Evolutionary conservation across 1,140 invertebrate genomes (phyloP), one percentile per base, ranked within the genome.

Genomic region (Agraylea sexmaculata): DNA sequence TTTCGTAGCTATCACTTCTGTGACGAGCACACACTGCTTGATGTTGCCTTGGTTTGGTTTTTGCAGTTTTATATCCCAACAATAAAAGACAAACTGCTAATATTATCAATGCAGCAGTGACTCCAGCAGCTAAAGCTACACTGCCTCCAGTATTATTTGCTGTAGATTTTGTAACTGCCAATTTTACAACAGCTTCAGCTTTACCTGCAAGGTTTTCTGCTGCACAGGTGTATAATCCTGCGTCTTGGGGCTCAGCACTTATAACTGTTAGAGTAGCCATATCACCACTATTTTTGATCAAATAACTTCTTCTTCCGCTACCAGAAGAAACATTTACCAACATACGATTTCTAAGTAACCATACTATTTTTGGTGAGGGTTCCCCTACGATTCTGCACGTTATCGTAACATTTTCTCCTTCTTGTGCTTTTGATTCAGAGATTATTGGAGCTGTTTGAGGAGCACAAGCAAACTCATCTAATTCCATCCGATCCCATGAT

Each of bases 391-490:
- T 75, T 28, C 66, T 65, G 56, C 85, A 88, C 20, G 73, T 68
- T 51, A 88, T 60, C 1, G 80, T 83, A 4, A 80, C 74, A 54
- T 87, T 84, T 18, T 73, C 68, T 0, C 81, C 80, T 57, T 81
- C 78, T 4, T 75, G 59, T 2, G 70, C 70, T 34, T 70, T 67
- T 3, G 73, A 66, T 21, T 68, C 68, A n/a, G 64, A 55, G 16
- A 66, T 66, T 12, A 65, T 60, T 2, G 69, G 63, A 12, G 67
- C 63, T 12, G 80, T 75, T 54, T 75, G 69, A 0, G 84, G 83
- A 38, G 72, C 63, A 53, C 84, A 87, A 1, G 83, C 83, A 55
- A 84, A 86, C 51, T 87, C 84, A 50, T 86, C 80, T 13, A 83
- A 59, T 42, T 78, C 74, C 18, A 88, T 64, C 32, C 72, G 69